phyloP scores from a whole-genome alignment of 2,797 vertebrate species.

The Novumbra hubbsi region DNA sequence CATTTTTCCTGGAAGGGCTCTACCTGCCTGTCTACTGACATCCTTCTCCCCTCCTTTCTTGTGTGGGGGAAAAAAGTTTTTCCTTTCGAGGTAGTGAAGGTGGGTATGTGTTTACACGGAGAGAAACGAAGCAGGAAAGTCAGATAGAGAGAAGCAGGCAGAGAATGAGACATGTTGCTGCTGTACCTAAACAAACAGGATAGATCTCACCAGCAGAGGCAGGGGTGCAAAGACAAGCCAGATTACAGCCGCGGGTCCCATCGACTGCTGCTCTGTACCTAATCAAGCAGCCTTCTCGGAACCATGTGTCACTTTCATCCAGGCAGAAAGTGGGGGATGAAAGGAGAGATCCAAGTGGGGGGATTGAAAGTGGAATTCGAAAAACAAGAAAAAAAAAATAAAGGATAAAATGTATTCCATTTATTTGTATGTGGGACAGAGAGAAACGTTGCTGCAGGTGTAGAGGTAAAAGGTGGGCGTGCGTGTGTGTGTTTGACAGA shows the following conservation, averaged over 20 bases:
- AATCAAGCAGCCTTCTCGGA: constrained; percentile 68
- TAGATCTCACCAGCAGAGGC: constrained; percentile 68
- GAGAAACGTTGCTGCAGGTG: constrained; percentile 18
- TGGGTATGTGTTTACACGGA: constrained; percentile 51
- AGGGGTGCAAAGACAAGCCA: constrained; percentile 59
- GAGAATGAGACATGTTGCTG: constrained; percentile 39
- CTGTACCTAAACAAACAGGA: constrained; percentile 70
- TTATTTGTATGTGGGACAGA: background rate
- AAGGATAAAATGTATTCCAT: constrained; percentile 12
- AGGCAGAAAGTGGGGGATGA: constrained; percentile 29
- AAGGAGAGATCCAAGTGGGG: background rate
- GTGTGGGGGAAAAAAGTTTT: constrained; percentile 29
- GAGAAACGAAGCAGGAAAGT: constrained; percentile 33
- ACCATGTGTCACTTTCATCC: constrained; percentile 53
- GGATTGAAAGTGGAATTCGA: constrained; percentile 28
- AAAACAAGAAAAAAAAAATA: constrained; percentile 27
- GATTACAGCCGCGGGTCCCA: constrained; percentile 66
- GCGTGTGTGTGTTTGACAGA: background rate
- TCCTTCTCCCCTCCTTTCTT: constrained; percentile 36
- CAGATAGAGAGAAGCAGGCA: background rate
- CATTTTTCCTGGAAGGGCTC: constrained; percentile 42
- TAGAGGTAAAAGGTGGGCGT: constrained; percentile 1
- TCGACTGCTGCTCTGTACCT: constrained; percentile 53
- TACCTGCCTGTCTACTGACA: constrained; percentile 11
- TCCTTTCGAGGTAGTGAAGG: constrained; percentile 57